Percentiles rank a stretch among this genome's conserved stretches.
phyloP scores from a whole-genome alignment of 1,140 invertebrate genomes.

The Habropoda laboriosa region DNA sequence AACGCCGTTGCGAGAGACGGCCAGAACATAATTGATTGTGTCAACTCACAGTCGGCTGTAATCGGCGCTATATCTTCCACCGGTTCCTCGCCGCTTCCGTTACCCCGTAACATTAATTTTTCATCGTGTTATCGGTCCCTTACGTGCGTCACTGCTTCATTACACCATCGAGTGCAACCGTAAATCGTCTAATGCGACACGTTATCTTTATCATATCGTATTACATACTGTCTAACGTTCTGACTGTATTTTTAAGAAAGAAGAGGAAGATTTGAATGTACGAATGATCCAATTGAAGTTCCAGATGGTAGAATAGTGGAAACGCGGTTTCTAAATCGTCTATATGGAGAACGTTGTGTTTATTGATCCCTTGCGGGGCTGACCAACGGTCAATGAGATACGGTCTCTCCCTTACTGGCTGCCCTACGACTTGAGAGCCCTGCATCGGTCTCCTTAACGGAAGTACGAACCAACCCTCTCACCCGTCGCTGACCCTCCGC shows the following conservation, averaged over 20 bases:
- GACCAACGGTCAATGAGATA: conserved; percentile 82
- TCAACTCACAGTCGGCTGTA: conserved; percentile 30
- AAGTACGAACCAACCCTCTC: conserved; percentile 66
- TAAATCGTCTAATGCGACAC: background rate
- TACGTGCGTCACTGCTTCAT: background rate
- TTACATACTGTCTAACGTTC: background rate
- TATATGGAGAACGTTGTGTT: conserved; percentile 50
- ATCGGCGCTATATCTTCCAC: conserved; percentile 45
- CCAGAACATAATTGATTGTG: conserved; percentile 48
- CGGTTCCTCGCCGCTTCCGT: conserved; percentile 30
- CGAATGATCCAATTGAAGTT: too few relatives aligned
- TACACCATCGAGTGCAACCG: background rate
- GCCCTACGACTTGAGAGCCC: conserved; percentile 52
- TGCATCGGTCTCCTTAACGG: conserved; percentile 72
- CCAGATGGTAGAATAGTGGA: background rate
- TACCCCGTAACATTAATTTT: conserved; percentile 24
- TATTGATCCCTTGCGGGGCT: conserved; percentile 79
- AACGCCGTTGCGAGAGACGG: conserved; percentile 49
- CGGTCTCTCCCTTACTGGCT: conserved; percentile 73
- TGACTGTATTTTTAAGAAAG: background rate
- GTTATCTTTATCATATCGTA: background rate
- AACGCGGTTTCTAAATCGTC: conserved; percentile 37
- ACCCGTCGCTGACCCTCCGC: conserved; percentile 53
- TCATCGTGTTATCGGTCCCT: background rate
- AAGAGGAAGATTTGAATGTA: background rate